A percentile compares a stretch with the other conserved stretches of the same genome.
These are phyloP conservation scores for Silvanus unidentatus DNA, from an alignment of 2,888 invertebrate genomes.

Conservation along the genomic window DNA sequence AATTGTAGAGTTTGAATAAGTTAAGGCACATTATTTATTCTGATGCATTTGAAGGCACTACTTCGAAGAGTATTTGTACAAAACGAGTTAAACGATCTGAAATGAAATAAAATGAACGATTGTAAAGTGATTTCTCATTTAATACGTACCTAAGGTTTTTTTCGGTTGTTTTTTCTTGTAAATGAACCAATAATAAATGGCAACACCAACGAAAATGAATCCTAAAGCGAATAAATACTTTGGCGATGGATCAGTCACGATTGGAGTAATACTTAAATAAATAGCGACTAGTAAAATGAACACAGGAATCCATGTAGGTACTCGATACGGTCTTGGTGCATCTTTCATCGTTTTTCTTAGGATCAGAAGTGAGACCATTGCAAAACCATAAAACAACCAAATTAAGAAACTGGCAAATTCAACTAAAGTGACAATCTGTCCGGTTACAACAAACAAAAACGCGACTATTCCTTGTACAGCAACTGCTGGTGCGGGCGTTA, in stretches of 20 bases:
- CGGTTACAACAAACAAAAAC: constrained; percentile 63
- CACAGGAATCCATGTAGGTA: constrained; percentile 65
- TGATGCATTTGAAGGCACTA: constrained; percentile 54
- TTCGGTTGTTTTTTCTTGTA: constrained; percentile 61
- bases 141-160: constrained; percentile 55
- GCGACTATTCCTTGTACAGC: constrained; percentile 73
- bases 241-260: constrained; percentile 66
- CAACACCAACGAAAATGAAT: constrained; percentile 63
- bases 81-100: constrained; percentile 60
- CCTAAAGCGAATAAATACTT: constrained; percentile 71
- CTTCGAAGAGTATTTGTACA: constrained; percentile 62
- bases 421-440: constrained; percentile 70
- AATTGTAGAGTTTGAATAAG: no score
- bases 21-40: background rate
- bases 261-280: constrained; percentile 69
- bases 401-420: constrained; percentile 83
- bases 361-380: constrained; percentile 72
- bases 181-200: constrained; percentile 70
- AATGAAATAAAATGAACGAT: constrained; percentile 32
- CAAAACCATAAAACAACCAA: constrained; percentile 81
- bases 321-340: constrained; percentile 65
- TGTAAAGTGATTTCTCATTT: constrained; percentile 4
- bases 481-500: constrained; percentile 78
- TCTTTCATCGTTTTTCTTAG: constrained; percentile 64
- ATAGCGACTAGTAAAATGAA: constrained; percentile 65